Evolutionary conservation across 2,113 vertebrate species (phyloP), one percentile per base, ranked within the genome.

Genomic region (Toxotes chatareus): DNA sequence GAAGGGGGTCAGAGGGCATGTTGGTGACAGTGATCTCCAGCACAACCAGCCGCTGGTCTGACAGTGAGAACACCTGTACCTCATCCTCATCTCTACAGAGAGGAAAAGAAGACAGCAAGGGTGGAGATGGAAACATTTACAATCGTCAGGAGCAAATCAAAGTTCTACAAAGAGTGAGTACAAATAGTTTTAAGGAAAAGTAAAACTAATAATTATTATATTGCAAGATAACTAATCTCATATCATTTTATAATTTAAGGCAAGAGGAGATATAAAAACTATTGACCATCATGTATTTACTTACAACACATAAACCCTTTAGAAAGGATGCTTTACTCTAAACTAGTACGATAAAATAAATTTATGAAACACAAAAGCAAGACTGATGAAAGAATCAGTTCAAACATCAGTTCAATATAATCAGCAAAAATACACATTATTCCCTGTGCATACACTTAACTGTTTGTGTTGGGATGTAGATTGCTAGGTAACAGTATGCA

Each of bases 21-120:
- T 99, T 99, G 73, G 95, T 97, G 82, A 98, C 93, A 0, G 38
- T 95, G 83, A 99, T 91, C 92, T 98, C 96, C 92, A 99, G 86
- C 7, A 95, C 95, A 38, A 98, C 93, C n/a, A 96, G 85, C n/a
- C 95, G 95, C 94, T 98, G 96, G 80, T 97, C 96, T 0, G 95
- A 96, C 88, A 98, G 66, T 7, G 96, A 94, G 42, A 99, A 96
- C 79, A 97, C 88, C 56, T 96, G 96, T 3, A 90, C 85, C 3
- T 94, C 94, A 2, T 94, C 91, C 4, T 90, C 89, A 0, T 95
- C 96, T 86, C 96, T 97, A 70, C 14, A 49, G 0, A n/a, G 36
- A 1, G 40, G 17, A 9, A 9, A 49, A 31, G 16, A 51, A 63
- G 7, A 49, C 9, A 23, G 10, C 2, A 27, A 1, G 11, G 14